A percentile compares a stretch with the other conserved stretches of the same genome.
Evolutionary conservation across 2,113 vertebrate genomes (phyloP).

Genomic region (Haemorhous mexicanus): DNA sequence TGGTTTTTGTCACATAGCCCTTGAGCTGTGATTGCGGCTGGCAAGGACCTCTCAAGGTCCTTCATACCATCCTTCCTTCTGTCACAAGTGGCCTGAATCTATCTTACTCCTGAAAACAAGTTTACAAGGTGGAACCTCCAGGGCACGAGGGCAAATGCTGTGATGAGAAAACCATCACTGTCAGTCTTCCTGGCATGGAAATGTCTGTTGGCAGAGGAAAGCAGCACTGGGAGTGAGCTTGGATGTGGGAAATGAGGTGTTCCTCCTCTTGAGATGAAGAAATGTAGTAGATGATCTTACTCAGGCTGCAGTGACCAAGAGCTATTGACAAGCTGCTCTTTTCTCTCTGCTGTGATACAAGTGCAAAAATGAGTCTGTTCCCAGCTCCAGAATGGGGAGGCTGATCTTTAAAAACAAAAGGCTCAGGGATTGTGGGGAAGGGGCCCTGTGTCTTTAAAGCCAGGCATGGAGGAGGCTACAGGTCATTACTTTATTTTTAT

Average conservation of each 20-base stretch:
- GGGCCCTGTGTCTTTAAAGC: background rate
- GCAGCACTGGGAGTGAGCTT: background rate
- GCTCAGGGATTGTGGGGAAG: background rate
- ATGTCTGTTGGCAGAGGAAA: background rate
- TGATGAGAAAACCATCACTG: background rate
- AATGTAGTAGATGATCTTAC: background rate
- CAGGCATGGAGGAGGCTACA: background rate
- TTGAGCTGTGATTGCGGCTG: background rate
- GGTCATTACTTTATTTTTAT: constrained; percentile 12
- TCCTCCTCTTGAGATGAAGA: background rate
- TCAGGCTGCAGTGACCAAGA: background rate
- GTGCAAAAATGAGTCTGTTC: background rate
- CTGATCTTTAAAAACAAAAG: background rate
- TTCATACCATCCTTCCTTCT: background rate
- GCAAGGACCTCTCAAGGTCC: background rate
- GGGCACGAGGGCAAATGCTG: background rate
- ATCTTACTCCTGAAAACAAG: background rate
- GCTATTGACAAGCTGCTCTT: background rate
- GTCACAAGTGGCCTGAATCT: background rate
- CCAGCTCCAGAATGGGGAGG: background rate
- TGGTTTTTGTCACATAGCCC: background rate
- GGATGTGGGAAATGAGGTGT: background rate
- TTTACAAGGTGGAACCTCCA: background rate
- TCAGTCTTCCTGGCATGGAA: background rate
- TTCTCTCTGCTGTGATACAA: background rate